A percentile compares a stretch with the other conserved stretches of the same genome.
These are phyloP conservation scores for Melanotaenia nigrans DNA, from an alignment of 2,797 vertebrate genomes.

Conservation along the genomic window DNA sequence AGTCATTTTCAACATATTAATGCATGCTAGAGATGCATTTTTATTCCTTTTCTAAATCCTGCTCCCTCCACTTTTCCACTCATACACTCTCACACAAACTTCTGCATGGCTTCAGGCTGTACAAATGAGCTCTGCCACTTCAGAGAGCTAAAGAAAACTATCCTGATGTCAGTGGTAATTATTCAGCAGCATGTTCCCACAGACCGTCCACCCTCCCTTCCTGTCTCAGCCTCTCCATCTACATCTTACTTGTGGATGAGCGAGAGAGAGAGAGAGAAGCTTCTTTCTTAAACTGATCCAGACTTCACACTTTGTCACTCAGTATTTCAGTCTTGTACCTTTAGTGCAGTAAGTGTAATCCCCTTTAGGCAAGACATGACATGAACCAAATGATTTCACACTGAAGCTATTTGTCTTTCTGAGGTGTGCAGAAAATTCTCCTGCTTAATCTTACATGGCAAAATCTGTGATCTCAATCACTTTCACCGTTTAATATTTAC, in stretches of 20 bases:
- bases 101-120: slow-evolving; percentile 75
- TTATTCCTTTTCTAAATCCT: slow-evolving; percentile 12
- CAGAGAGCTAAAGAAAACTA: slow-evolving; percentile 82
- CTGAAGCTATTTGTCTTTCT: slow-evolving; percentile 71
- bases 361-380: slow-evolving; percentile 76
- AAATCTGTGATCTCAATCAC: slow-evolving; percentile 29
- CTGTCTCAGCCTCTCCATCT: slow-evolving; percentile 25
- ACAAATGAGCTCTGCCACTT: slow-evolving; percentile 85
- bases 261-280: slow-evolving; percentile 43
- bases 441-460: neutral
- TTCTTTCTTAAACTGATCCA: slow-evolving; percentile 76
- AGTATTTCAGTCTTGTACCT: slow-evolving; percentile 63
- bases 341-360: slow-evolving; percentile 69
- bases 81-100: slow-evolving; percentile 37
- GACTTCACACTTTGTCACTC: slow-evolving; percentile 81
- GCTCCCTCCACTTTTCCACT: neutral
- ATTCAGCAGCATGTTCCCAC: slow-evolving; percentile 77
- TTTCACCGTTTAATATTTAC: slow-evolving; percentile 17
- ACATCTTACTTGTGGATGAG: slow-evolving; percentile 22
- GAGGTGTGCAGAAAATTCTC: slow-evolving; percentile 25
- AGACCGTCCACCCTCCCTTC: slow-evolving; percentile 54
- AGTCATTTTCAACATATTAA: neutral
- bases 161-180: slow-evolving; percentile 82
- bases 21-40: neutral
- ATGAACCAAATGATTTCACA: slow-evolving; percentile 80